Evolutionary conservation across 2,797 vertebrate species (phyloP).

Genomic region (Nothura maculosa): DNA sequence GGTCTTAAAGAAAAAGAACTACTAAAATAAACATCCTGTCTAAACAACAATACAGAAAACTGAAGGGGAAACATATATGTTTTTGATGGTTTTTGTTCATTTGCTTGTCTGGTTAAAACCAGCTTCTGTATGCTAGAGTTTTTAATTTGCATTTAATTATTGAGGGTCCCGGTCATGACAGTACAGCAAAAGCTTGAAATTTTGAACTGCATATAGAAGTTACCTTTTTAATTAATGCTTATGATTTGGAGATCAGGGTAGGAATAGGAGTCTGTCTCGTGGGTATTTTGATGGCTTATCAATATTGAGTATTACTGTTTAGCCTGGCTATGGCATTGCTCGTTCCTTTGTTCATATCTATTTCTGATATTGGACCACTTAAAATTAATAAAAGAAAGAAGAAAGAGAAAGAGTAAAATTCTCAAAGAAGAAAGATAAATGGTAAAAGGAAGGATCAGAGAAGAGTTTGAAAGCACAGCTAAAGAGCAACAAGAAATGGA

Average conservation of each 20-base stretch:
- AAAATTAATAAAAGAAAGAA: background rate
- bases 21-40: background rate
- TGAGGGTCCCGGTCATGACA: background rate
- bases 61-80: accelerated
- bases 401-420: background rate
- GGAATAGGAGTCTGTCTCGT: accelerated
- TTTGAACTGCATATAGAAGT: background rate
- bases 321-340: background rate
- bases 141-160: background rate
- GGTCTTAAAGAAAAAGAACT: background rate
- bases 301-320: background rate
- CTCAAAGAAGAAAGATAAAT: background rate
- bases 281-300: accelerated
- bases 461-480: background rate
- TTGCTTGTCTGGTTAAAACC: background rate
- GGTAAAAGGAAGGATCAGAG: background rate
- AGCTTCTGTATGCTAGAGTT: background rate
- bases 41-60: background rate
- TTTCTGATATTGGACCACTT: background rate
- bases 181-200: background rate
- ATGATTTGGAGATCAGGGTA: background rate
- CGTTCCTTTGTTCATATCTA: background rate
- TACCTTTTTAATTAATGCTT: background rate
- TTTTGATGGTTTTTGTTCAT: background rate
- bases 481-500: background rate